Base-by-base conservation (phyloP, 2,888 invertebrate genomes). In the Protophormia terraenovae region DNA sequence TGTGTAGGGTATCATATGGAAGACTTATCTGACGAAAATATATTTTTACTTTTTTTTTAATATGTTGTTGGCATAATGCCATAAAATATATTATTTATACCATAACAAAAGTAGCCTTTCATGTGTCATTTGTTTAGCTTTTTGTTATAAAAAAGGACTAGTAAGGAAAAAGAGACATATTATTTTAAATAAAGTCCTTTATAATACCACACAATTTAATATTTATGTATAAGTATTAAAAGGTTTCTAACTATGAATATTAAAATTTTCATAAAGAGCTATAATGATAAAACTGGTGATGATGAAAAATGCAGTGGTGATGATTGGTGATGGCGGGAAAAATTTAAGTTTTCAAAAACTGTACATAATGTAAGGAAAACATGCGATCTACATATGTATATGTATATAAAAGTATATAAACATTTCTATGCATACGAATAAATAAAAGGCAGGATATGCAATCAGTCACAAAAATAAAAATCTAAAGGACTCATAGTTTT, bases 381-480 rank as follows among this genome's bases (percentile, higher is more conserved):
- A 75, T 79, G 84, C 72, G 71, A 82, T 75, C n/a, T n/a, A n/a
- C n/a, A n/a, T n/a, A n/a, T n/a, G n/a, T n/a, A n/a, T n/a, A n/a
- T n/a, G n/a, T n/a, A n/a, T n/a, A n/a, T n/a, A n/a, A n/a, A n/a
- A n/a, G 10, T 47, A 50, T 55, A 14, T 22, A 27, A 22, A 24
- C 10, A 75, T 62, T 76, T 78, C 77, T 67, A 80, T 82, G 76
- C 76, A 77, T 77, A 47, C 60, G 81, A 75, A 29, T 62, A 73
- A 73, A 82, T 78, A 86, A 78, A 69, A 53, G 81, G 55, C 84
- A 84, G 86, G 80, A 86, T 86, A 75, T 85, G 73, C 83, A 86
- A 85, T 86, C 85, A 85, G 83, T 86, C 86, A 85, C 79, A 79
- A 80, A 79, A 71, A 41, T n/a, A 67, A 14, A 62, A 41, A 60